These are phyloP conservation scores for Cavia porcellus DNA, from an alignment of 2,113 vertebrate species.

Conservation along the genomic window DNA sequence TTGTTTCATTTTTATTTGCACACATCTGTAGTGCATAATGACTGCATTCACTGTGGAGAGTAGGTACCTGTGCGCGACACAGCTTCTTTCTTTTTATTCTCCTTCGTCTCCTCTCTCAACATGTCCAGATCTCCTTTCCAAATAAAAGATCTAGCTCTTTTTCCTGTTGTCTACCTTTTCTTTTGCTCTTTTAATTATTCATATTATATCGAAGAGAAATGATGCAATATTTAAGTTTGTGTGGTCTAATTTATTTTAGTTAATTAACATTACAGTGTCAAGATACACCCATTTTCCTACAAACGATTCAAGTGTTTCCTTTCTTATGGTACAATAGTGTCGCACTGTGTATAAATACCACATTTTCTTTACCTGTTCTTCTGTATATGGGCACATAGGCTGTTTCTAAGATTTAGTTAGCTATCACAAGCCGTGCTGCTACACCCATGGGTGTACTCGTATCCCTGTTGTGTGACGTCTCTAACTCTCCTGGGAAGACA, in stretches of 20 bases:
- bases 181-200: background rate
- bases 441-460: background rate
- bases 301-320: background rate
- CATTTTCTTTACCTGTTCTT: background rate
- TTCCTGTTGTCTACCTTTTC: background rate
- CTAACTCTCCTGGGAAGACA: background rate
- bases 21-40: background rate
- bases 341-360: background rate
- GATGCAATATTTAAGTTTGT: background rate
- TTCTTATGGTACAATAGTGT: background rate
- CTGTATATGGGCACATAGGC: background rate
- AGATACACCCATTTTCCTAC: background rate
- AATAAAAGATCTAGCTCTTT: background rate
- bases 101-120: background rate
- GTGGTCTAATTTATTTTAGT: background rate
- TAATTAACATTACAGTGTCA: background rate
- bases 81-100: background rate
- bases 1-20: background rate
- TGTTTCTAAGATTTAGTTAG: background rate
- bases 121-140: background rate
- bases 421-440: too few species aligned
- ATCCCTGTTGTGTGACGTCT: background rate
- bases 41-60: too few species aligned
- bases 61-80: background rate
- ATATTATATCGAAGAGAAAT: background rate